phyloP scores from a whole-genome alignment of 2,113 vertebrate species.

The Trematocara nigrifrons region DNA sequence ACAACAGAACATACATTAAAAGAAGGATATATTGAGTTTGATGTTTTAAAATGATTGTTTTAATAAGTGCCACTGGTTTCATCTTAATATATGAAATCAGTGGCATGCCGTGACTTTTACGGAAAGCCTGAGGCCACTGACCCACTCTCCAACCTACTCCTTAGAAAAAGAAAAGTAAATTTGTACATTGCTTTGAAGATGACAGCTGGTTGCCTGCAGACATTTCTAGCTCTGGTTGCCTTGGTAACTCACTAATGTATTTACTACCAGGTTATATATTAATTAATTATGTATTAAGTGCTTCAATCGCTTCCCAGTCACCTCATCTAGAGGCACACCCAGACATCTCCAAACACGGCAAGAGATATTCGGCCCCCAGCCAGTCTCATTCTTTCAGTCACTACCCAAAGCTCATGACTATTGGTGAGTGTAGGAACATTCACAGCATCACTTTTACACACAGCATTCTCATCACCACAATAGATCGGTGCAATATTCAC shows the following conservation, averaged over 20 bases:
- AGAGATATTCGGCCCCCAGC: not conserved
- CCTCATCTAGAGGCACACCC: not conserved
- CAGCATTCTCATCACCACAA: not conserved
- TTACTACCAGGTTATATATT: not conserved
- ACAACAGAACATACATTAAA: not conserved
- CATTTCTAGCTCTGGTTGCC: not conserved
- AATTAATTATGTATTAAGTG: not conserved
- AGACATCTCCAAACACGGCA: not conserved
- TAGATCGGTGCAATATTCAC: not conserved
- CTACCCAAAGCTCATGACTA: not conserved
- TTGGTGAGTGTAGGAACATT: not conserved
- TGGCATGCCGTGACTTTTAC: not conserved
- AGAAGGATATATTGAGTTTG: not conserved
- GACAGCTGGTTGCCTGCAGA: not conserved
- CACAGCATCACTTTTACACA: not conserved
- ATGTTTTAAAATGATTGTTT: not conserved
- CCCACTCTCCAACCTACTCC: not conserved
- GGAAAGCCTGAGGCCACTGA: not conserved
- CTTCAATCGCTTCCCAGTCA: not conserved
- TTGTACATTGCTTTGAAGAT: not conserved
- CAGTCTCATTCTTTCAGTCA: not conserved
- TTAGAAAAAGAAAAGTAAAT: not conserved
- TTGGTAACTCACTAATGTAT: not conserved
- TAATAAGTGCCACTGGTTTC: not conserved
- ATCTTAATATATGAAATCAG: not conserved